Percentiles rank a stretch among this genome's conserved stretches.
These are phyloP conservation scores for Perca fluviatilis DNA, from an alignment of 2,113 vertebrate species.

Conservation along the genomic window DNA sequence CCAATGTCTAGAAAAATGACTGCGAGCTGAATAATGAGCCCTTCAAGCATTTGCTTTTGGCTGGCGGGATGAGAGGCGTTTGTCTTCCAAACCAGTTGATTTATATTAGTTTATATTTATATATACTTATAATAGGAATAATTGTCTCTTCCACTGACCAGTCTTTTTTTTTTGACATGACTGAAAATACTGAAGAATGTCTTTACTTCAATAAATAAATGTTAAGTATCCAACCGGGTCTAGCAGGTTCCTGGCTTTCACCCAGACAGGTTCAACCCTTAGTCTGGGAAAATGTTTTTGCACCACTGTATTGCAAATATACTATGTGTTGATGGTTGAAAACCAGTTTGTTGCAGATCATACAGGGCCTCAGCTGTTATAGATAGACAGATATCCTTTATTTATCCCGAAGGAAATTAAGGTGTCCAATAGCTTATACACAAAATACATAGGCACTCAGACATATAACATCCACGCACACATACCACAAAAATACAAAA, in stretches of 20 bases:
- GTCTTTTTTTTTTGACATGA: not conserved
- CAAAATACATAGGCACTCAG: no score
- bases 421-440: no score
- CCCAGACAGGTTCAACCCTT: not conserved
- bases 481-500: no score
- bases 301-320: not conserved
- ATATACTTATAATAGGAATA: slow-evolving; percentile 12
- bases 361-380: not conserved
- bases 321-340: not conserved
- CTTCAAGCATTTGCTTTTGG: slow-evolving; percentile 16
- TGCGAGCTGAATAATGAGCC: slow-evolving; percentile 18
- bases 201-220: not conserved
- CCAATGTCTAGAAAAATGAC: not conserved
- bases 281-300: not conserved
- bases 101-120: slow-evolving; percentile 1
- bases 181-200: not conserved
- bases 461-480: no score
- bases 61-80: slow-evolving; percentile 30
- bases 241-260: not conserved
- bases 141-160: not conserved
- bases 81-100: slow-evolving; percentile 44
- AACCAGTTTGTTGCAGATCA: not conserved
- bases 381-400: no score
- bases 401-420: no score
- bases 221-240: not conserved